These are phyloP conservation scores for Megaleporinus macrocephalus DNA, from an alignment of 2,113 vertebrate species.

Conservation along the genomic window DNA sequence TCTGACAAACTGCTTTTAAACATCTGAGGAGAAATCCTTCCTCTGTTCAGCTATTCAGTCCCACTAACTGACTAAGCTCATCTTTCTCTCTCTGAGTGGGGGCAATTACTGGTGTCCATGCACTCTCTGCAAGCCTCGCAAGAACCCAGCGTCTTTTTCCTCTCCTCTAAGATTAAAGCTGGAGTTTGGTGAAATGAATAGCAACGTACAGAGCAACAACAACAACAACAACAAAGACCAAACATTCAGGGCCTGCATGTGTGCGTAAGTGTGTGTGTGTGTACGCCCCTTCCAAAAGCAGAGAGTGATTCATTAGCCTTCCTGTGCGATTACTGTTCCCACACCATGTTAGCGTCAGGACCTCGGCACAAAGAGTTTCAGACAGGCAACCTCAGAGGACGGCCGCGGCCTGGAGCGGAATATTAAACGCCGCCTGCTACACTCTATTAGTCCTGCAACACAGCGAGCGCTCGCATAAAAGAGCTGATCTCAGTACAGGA, in stretches of 20 bases:
- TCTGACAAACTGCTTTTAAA: constrained; percentile 55
- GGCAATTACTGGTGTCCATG: constrained; percentile 53
- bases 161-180: constrained; percentile 16
- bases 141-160: constrained; percentile 29
- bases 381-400: constrained; percentile 54
- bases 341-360: constrained; percentile 50
- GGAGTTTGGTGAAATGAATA: constrained; percentile 6
- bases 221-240: not conserved
- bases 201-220: not conserved
- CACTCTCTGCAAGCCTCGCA: constrained; percentile 38
- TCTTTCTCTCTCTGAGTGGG: constrained; percentile 41
- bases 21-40: constrained; percentile 42
- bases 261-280: constrained; percentile 18
- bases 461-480: constrained; percentile 35
- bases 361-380: constrained; percentile 59
- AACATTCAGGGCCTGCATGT: not conserved
- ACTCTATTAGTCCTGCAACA: constrained; percentile 38
- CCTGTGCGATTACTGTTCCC: constrained; percentile 44
- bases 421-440: constrained; percentile 48
- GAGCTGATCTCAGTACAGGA: constrained; percentile 52
- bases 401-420: constrained; percentile 49
- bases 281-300: constrained; percentile 31
- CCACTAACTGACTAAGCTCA: constrained; percentile 21
- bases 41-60: constrained; percentile 25
- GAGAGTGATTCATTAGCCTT: constrained; percentile 52